Evolutionary conservation across 1,140 invertebrate species (phyloP).

Genomic region (Orchesella cincta): DNA sequence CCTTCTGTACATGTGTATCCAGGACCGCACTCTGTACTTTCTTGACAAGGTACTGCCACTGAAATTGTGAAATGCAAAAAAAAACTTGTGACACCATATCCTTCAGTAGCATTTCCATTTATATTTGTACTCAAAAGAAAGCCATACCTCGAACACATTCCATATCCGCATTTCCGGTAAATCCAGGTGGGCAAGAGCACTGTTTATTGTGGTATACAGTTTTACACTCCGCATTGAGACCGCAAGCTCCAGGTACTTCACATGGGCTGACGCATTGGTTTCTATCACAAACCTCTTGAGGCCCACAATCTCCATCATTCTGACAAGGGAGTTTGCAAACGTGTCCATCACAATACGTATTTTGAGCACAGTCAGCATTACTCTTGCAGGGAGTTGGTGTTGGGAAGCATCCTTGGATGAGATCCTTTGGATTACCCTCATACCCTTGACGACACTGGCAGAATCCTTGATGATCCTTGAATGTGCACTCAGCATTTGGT

Average conservation of each 20-base stretch:
- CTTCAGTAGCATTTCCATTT: conserved; percentile 22
- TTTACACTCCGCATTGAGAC: conserved; percentile 59
- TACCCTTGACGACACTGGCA: conserved; percentile 62
- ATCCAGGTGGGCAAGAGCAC: conserved; percentile 79
- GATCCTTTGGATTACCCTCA: conserved; percentile 70
- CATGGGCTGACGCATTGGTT: conserved; percentile 86
- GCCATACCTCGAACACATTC: conserved; percentile 81
- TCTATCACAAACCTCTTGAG: conserved; percentile 74
- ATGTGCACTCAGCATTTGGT: conserved; percentile 77
- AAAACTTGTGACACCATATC: conserved; percentile 21
- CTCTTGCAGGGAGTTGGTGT: conserved; percentile 70
- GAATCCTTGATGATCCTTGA: conserved; percentile 69
- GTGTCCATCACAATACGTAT: conserved; percentile 78
- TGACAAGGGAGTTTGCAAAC: conserved; percentile 78
- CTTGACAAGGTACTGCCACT: conserved; percentile 76
- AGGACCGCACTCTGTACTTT: conserved; percentile 67
- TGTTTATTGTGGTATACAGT: conserved; percentile 74
- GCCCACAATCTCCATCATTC: conserved; percentile 75
- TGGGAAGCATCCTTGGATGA: conserved; percentile 72
- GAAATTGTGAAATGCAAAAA: conserved; percentile 51
- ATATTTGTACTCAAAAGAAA: conserved; percentile 25
- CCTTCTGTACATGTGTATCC: conserved; percentile 73
- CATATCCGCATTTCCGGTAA: conserved; percentile 79
- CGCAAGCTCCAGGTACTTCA: conserved; percentile 72
- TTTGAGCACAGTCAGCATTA: conserved; percentile 71